Percentiles rank a stretch among this genome's conserved stretches.
Evolutionary conservation across 2,888 invertebrate species (phyloP).

Genomic region (Drosophila conformis): DNA sequence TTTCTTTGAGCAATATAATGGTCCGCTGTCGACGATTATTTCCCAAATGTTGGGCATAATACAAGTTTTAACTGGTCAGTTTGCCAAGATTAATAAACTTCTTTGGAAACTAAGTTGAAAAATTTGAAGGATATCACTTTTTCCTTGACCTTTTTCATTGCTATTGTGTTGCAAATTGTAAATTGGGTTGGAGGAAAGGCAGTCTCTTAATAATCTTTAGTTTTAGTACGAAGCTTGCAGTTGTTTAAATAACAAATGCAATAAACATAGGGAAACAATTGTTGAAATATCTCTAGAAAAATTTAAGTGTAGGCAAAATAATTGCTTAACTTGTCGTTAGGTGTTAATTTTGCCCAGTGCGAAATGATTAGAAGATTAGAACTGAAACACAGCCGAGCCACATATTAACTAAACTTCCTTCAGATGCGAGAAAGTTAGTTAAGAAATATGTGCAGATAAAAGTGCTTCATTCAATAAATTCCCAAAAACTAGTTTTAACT

Average conservation of each 20-base stretch:
- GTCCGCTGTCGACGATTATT: fast-evolving
- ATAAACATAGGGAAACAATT: fast-evolving
- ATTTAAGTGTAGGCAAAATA: background rate
- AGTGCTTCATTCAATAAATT: conserved; percentile 11
- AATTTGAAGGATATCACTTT: background rate
- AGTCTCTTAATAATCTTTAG: background rate
- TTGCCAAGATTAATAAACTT: background rate
- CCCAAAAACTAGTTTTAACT: conserved; percentile 3
- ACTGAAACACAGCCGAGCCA: background rate
- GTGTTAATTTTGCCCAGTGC: background rate
- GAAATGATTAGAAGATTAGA: background rate
- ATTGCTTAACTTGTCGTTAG: background rate
- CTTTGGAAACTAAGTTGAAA: background rate
- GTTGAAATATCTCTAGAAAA: background rate
- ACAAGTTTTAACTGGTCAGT: background rate
- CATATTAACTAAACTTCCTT: background rate
- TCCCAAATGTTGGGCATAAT: background rate
- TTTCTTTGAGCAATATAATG: no score
- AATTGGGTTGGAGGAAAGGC: background rate
- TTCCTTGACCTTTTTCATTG: background rate
- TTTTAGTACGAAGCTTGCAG: background rate
- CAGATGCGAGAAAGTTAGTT: background rate
- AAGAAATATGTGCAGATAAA: background rate
- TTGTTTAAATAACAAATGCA: background rate
- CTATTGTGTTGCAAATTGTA: background rate